Evolutionary conservation across 1,140 invertebrate genomes (phyloP).

Genomic region (Cylas formicarius): DNA sequence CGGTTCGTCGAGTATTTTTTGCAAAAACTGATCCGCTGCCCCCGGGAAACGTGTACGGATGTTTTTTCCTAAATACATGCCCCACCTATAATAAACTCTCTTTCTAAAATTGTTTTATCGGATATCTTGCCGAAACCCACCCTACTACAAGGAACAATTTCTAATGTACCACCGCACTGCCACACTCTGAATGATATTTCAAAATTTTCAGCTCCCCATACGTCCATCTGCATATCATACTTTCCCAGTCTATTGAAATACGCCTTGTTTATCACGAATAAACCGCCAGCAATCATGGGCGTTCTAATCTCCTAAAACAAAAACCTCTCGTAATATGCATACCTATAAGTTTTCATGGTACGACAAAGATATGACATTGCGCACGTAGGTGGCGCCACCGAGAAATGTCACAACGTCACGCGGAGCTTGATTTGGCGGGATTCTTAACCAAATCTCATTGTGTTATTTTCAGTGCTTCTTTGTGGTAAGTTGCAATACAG

Average conservation of each 20-base stretch:
- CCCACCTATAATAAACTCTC: constrained; percentile 49
- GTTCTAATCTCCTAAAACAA: constrained; percentile 62
- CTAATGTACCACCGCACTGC: constrained; percentile 91
- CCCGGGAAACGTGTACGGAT: constrained; percentile 92
- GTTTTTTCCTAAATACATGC: constrained; percentile 87
- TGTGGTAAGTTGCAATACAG: no score
- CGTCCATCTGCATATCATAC: constrained; percentile 96
- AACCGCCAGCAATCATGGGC: constrained; percentile 90
- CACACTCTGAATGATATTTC: constrained; percentile 77
- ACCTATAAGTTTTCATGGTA: no score
- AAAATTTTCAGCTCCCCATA: constrained; percentile 87
- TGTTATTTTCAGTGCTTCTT: no score
- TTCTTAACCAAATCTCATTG: no score
- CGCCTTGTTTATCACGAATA: constrained; percentile 86
- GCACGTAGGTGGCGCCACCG: no score
- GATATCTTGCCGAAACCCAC: constrained; percentile 42
- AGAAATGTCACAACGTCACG: no score
- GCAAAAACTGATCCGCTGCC: constrained; percentile 87
- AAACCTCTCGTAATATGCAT: constrained; percentile 7
- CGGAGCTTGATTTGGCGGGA: no score
- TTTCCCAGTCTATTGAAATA: constrained; percentile 94
- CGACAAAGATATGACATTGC: no score
- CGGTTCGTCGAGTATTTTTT: constrained; percentile 76
- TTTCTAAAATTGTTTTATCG: not conserved
- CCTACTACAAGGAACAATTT: constrained; percentile 90